These are phyloP conservation scores for Thymelicus lineola DNA, from an alignment of 2,888 invertebrate species.

Conservation along the genomic window DNA sequence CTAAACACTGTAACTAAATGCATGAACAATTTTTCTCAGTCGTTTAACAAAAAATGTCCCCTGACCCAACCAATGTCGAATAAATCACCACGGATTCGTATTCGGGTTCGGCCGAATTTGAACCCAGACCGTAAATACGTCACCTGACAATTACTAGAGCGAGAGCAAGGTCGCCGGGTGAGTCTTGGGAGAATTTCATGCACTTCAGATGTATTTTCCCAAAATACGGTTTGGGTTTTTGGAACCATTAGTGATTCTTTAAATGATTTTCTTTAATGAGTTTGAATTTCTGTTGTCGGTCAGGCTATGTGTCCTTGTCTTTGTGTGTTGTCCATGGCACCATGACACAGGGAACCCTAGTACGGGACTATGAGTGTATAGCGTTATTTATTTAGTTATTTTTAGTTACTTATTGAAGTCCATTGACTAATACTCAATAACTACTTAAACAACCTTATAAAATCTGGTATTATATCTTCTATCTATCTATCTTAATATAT, in stretches of 20 bases:
- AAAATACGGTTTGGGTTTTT: not conserved
- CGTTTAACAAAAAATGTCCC: constrained; percentile 34
- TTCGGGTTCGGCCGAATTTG: constrained; percentile 15
- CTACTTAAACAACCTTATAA: no score
- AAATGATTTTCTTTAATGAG: no score
- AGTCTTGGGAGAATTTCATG: constrained; percentile 20
- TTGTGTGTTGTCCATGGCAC: no score
- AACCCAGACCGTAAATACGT: constrained; percentile 28
- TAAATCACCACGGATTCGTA: constrained; percentile 28
- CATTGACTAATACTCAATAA: no score
- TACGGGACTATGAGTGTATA: no score
- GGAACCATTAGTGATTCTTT: not conserved
- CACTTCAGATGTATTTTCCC: constrained; percentile 1
- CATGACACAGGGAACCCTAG: no score
- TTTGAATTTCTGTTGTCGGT: no score
- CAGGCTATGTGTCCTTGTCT: no score
- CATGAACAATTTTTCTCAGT: constrained; percentile 20
- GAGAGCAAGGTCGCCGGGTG: not conserved
- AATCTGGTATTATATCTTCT: no score
- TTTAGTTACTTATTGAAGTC: no score
- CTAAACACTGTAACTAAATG: not conserved
- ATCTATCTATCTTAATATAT: no score
- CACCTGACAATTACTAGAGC: constrained; percentile 35
- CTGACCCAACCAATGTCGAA: constrained; percentile 7
- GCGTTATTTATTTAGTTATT: no score